Base-by-base conservation (phyloP, 2,797 vertebrate species). In the Denticeps clupeoides region DNA sequence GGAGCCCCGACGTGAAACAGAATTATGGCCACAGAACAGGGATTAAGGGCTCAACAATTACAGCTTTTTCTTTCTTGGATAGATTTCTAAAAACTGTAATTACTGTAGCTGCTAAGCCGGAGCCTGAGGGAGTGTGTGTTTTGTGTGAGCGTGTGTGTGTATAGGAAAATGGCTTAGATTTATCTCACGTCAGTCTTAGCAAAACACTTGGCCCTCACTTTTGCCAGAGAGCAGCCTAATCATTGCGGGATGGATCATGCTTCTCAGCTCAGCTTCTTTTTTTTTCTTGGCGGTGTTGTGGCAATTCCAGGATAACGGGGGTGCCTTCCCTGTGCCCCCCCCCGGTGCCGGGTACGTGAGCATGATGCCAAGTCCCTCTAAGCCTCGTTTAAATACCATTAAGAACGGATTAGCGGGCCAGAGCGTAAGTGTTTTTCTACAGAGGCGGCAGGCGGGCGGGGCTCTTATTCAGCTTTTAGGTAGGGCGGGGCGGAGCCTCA, bases 131-230 rank as follows among this genome's bases (percentile, higher is more conserved):
- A 33, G 31, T 50, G 13, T 9, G 18, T 19, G 38, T 44, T 41
- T 2, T 18, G 16, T 25, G 29, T 51, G 41, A 33, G 40, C 51
- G 41, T 51, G 41, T 29, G 41, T 35, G 49, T 44, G 41, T 56
- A 7, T 11, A 35, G 28, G 58, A 66, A 54, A 58, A 43, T 24
- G 32, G 25, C 44, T 33, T 41, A 64, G 52, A 77, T 72, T 72
- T 68, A 69, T 68, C 26, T 59, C 19, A 18, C 7, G n/a, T 12
- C 13, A 15, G 18, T 35, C 19, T n/a, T n/a, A n/a, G n/a, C n/a
- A n/a, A n/a, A n/a, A n/a, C n/a, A n/a, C n/a, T n/a, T n/a, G n/a
- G n/a, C 47, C 35, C 51, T 45, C 33, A 61, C 47, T 38, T 21
- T 38, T 35, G 38, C 35, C 35, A 35, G 25, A 51, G 44, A 44